These are phyloP conservation scores for Hiodon alosoides DNA, from an alignment of 2,113 vertebrate species.

Conservation along the genomic window DNA sequence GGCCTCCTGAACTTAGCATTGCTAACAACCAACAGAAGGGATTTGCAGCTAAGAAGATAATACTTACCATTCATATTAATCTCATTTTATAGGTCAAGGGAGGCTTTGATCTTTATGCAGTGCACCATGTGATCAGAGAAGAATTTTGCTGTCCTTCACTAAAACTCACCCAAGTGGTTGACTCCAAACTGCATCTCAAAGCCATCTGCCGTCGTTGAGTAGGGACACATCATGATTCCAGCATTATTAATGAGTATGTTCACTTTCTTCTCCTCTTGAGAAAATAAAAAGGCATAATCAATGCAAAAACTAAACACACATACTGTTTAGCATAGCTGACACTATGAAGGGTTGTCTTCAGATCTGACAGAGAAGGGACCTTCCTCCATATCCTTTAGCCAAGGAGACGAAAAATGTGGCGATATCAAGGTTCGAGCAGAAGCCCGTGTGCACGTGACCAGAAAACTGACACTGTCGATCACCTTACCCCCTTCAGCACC, in stretches of 20 bases:
- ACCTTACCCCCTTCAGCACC: background rate
- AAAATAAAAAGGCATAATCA: background rate
- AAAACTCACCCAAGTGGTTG: slow-evolving; percentile 64
- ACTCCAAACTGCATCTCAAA: slow-evolving; percentile 70
- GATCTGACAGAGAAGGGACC: too few species aligned
- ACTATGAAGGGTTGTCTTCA: too few species aligned
- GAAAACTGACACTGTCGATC: too few species aligned
- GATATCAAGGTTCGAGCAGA: too few species aligned
- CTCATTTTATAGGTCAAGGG: background rate
- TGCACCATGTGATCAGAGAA: background rate
- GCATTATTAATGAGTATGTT: slow-evolving; percentile 70
- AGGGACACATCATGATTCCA: slow-evolving; percentile 71
- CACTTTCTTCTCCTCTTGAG: slow-evolving; percentile 61
- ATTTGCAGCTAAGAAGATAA: background rate
- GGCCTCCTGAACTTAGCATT: background rate
- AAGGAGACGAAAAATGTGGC: too few species aligned
- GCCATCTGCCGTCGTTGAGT: slow-evolving; percentile 63
- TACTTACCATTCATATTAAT: background rate
- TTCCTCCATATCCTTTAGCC: too few species aligned
- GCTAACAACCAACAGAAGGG: background rate
- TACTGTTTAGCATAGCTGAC: too few species aligned
- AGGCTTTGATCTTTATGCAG: background rate
- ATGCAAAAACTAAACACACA: background rate
- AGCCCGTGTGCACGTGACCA: too few species aligned
- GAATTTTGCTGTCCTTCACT: background rate